Percentiles rank a stretch among this genome's conserved stretches.
phyloP scores from a whole-genome alignment of 2,888 invertebrate species.

The Acanthopleura granulata region DNA sequence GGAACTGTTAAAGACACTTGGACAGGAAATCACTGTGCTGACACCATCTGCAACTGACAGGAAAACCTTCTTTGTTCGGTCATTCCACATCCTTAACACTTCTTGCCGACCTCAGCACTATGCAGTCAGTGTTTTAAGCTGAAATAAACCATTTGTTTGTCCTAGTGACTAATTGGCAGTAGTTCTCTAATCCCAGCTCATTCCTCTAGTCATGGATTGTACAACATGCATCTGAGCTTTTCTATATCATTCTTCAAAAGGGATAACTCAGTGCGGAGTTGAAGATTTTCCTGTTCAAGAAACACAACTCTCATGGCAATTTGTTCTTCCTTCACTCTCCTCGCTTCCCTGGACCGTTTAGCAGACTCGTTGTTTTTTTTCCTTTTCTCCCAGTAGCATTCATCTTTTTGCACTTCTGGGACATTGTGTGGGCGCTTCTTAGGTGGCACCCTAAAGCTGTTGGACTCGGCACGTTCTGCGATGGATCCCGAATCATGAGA shows the following conservation, averaged over 20 bases:
- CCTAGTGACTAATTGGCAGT: too few relatives aligned
- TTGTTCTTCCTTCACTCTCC: conserved; percentile 68
- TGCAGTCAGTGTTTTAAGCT: not conserved
- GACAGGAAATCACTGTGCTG: too few relatives aligned
- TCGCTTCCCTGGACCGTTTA: conserved; percentile 67
- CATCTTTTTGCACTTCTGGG: conserved; percentile 62
- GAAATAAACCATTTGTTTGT: too few relatives aligned
- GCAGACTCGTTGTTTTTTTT: conserved; percentile 71
- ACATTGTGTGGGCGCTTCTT: conserved; percentile 53
- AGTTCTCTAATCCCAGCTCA: too few relatives aligned
- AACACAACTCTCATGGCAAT: conserved; percentile 62
- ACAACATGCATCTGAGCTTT: conserved; percentile 62
- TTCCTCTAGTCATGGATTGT: conserved; percentile 44
- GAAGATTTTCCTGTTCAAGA: conserved; percentile 68
- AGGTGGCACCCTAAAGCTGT: conserved; percentile 39
- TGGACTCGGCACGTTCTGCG: conserved; percentile 15
- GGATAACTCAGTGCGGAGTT: conserved; percentile 63
- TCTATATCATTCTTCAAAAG: conserved; percentile 63
- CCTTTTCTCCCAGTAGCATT: conserved; percentile 68
- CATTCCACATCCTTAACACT: too few relatives aligned
- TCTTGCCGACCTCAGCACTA: not conserved
- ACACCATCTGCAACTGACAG: too few relatives aligned
- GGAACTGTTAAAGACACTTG: too few relatives aligned
- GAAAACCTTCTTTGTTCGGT: too few relatives aligned
- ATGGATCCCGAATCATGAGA: not conserved